phyloP scores from a whole-genome alignment of 2,797 vertebrate genomes.

The Epinephelus coioides region DNA sequence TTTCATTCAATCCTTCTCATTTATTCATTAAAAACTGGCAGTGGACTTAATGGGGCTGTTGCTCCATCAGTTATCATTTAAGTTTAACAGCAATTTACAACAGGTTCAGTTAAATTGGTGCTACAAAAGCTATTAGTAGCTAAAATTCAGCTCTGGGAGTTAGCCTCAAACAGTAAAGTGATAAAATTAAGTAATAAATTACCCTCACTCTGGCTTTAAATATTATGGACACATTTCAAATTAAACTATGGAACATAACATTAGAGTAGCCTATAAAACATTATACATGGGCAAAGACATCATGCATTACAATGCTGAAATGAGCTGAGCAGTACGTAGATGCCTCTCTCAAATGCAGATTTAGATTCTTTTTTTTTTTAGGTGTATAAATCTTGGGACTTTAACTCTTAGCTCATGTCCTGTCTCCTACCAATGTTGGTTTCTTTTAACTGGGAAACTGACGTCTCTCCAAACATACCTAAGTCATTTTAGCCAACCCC shows the following conservation, averaged over 20 bases:
- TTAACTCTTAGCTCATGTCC: neutral
- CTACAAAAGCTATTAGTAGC: neutral
- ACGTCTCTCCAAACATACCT: neutral
- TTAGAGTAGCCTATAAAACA: neutral
- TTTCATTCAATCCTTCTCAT: constrained; percentile 47
- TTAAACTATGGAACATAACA: neutral
- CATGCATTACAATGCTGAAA: too few species aligned
- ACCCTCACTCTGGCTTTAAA: constrained; percentile 7
- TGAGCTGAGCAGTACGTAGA: neutral
- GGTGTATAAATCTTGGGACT: neutral
- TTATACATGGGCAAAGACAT: neutral
- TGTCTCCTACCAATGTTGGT: neutral
- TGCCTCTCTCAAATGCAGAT: neutral
- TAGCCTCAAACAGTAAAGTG: neutral
- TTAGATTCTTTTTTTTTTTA: neutral
- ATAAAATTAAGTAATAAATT: neutral
- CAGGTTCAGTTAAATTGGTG: constrained; percentile 13
- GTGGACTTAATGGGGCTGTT: constrained; percentile 31
- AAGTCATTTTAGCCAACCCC: too few species aligned
- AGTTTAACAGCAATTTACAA: constrained; percentile 28
- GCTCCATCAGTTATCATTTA: constrained; percentile 30
- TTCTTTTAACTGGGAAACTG: neutral
- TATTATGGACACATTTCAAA: neutral
- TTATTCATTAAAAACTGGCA: constrained; percentile 44
- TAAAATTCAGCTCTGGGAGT: neutral